Percentiles rank a stretch among this genome's conserved stretches.
phyloP scores from a whole-genome alignment of 2,888 invertebrate genomes.

The Oscheius myriophilus region DNA sequence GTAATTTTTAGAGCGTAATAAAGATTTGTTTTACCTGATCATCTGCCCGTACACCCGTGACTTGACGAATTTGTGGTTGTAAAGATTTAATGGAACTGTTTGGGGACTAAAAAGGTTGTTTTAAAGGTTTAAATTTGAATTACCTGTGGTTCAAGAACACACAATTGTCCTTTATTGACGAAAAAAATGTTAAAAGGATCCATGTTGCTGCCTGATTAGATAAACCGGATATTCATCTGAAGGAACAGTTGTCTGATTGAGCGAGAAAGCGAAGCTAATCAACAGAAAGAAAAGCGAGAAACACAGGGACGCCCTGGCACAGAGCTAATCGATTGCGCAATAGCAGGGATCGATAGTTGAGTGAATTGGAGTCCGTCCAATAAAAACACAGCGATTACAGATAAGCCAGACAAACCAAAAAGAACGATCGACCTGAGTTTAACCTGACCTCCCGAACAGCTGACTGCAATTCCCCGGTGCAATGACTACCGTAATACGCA shows the following conservation, averaged over 20 bases:
- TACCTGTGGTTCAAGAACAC: constrained; percentile 23
- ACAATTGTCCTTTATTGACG: constrained; percentile 31
- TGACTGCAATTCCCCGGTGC: constrained; percentile 21
- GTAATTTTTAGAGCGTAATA: not conserved
- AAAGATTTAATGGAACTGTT: constrained; percentile 19
- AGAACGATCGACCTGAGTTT: too few species aligned
- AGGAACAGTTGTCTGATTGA: too few species aligned
- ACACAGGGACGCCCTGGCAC: too few species aligned
- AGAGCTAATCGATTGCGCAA: too few species aligned
- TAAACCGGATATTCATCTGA: too few species aligned
- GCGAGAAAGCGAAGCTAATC: too few species aligned
- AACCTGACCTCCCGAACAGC: constrained; percentile 12
- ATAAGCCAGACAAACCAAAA: too few species aligned
- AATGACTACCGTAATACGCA: constrained; percentile 24
- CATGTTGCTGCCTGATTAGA: constrained; percentile 18
- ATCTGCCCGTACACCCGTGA: constrained; percentile 23
- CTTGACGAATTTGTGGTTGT: constrained; percentile 19
- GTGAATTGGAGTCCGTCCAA: too few species aligned
- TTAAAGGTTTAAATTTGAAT: not conserved
- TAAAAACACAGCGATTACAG: too few species aligned
- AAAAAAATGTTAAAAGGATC: constrained; percentile 30
- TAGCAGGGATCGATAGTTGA: too few species aligned
- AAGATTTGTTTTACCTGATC: constrained; percentile 22
- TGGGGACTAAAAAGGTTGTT: constrained; percentile 20
- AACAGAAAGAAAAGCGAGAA: too few species aligned